Percentiles rank a stretch among this genome's conserved stretches.
phyloP scores from a whole-genome alignment of 2,113 vertebrate species.

The Notechis scutatus region DNA sequence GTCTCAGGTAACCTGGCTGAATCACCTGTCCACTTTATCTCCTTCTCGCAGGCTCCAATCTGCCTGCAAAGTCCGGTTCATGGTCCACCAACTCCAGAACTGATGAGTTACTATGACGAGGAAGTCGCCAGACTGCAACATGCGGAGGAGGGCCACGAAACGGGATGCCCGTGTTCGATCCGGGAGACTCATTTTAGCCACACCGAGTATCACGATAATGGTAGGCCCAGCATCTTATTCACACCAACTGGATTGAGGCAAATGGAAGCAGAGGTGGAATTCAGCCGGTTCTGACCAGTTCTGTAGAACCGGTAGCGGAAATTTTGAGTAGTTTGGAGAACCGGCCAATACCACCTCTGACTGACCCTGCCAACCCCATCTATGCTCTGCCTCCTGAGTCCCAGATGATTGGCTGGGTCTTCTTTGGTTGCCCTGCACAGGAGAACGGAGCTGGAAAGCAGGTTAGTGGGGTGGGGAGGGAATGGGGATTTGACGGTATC shows the following conservation, averaged over 20 bases:
- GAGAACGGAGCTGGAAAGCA: too few species aligned
- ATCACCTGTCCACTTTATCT: not conserved
- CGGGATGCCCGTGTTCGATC: rapidly evolving
- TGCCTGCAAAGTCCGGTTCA: not conserved
- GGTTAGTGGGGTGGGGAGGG: too few species aligned
- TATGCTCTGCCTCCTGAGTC: too few species aligned
- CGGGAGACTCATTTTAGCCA: not conserved
- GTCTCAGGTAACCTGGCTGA: not conserved
- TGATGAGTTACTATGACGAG: not conserved
- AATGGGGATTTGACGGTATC: too few species aligned
- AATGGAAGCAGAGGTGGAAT: not conserved
- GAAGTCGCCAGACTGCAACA: not conserved
- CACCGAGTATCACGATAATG: not conserved
- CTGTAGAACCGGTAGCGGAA: too few species aligned
- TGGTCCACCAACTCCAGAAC: not conserved
- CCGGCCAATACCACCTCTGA: too few species aligned
- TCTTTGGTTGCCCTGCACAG: too few species aligned
- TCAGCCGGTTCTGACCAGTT: too few species aligned
- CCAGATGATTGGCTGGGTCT: too few species aligned
- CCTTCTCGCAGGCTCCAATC: not conserved
- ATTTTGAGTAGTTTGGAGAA: too few species aligned
- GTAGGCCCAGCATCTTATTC: not conserved
- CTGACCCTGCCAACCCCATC: too few species aligned
- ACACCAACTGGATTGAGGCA: not conserved
- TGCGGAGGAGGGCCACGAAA: not conserved